Percentiles rank a stretch among this genome's conserved stretches.
These are phyloP conservation scores for Illadopsis cleaveri DNA, from an alignment of 2,113 vertebrate species.

Conservation along the genomic window DNA sequence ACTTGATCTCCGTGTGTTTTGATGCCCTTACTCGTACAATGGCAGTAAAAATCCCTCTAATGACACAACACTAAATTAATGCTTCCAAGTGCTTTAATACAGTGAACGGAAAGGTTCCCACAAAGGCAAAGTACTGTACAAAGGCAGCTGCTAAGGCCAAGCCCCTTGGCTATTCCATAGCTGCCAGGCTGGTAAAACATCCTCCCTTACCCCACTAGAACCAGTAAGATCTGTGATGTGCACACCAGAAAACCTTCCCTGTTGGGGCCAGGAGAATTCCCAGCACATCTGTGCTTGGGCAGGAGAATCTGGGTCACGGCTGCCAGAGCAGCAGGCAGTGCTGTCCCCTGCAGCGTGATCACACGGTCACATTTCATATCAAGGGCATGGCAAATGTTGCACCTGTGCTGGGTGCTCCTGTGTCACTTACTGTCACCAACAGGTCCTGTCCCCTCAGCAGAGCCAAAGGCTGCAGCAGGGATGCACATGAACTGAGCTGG, in stretches of 20 bases:
- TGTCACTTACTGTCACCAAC: constrained; percentile 3
- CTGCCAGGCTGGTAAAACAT: not conserved
- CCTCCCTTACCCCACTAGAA: not conserved
- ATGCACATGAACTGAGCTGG: not conserved
- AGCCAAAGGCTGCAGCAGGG: not conserved
- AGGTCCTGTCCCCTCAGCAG: not conserved
- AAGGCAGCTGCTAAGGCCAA: not conserved
- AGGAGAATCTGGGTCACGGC: not conserved
- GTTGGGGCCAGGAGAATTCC: not conserved
- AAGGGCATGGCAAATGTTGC: constrained; percentile 32
- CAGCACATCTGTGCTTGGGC: not conserved
- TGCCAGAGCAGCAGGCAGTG: not conserved
- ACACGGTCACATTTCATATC: not conserved
- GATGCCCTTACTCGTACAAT: not conserved
- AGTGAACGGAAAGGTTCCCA: not conserved
- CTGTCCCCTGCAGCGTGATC: not conserved
- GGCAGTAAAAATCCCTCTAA: not conserved
- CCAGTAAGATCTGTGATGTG: not conserved
- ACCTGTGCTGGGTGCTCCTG: not conserved
- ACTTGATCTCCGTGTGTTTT: not conserved
- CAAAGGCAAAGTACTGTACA: not conserved
- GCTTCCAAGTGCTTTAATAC: not conserved
- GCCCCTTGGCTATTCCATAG: not conserved
- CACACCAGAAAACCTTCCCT: not conserved
- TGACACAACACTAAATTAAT: not conserved